Conservation (phyloP, 2,888 invertebrate species). For the Venusia cambrica region DNA sequence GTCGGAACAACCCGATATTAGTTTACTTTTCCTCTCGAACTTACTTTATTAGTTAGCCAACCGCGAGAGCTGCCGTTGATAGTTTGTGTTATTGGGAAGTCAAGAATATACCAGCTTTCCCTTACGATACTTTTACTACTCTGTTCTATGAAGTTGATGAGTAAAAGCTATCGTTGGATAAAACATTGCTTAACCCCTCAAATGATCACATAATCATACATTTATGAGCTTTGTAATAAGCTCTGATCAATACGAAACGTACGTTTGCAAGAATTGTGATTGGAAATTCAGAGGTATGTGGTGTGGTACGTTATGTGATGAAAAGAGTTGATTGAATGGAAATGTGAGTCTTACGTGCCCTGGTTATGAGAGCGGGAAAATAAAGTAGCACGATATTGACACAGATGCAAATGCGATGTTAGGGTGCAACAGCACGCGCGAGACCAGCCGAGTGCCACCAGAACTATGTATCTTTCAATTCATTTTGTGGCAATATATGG, state of each 20-base stretch:
- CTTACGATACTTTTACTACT: constrained; percentile 13
- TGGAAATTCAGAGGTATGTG: constrained; percentile 3
- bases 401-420: constrained; percentile 56
- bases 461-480: constrained; percentile 1
- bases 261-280: constrained; percentile 7
- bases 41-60: constrained; percentile 78
- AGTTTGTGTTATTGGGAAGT: constrained; percentile 73
- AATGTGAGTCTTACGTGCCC: constrained; percentile 2
- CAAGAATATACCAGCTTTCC: constrained; percentile 43
- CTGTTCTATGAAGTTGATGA: no score
- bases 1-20: constrained; percentile 75
- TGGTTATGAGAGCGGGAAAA: constrained; percentile 40
- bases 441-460: constrained; percentile 33
- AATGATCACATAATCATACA: no score
- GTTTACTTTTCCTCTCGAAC: constrained; percentile 80
- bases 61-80: constrained; percentile 64
- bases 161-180: no score
- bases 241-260: constrained; percentile 8
- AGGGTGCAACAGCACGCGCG: constrained; percentile 46
- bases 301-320: no score
- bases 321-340: constrained; percentile 5
- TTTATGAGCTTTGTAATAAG: no score
- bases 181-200: no score
- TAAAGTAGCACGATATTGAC: constrained; percentile 49
- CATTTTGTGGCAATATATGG: no score